Percentiles rank a stretch among this genome's conserved stretches.
Evolutionary conservation across 2,113 vertebrate species (phyloP).

Genomic region (Ariopsis seemanni): DNA sequence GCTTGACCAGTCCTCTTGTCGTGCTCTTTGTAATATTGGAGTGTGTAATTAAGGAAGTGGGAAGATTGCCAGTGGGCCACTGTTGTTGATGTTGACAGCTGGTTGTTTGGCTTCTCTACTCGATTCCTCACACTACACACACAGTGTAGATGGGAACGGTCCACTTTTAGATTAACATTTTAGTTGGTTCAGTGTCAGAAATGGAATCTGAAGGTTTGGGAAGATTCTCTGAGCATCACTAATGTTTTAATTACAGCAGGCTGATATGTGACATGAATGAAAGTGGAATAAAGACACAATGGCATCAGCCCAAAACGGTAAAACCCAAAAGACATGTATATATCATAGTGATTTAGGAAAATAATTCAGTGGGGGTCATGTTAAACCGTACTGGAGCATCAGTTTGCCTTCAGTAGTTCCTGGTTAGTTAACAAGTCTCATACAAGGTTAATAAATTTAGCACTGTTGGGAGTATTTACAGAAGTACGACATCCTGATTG

Average conservation of each 20-base stretch:
- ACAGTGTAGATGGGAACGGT: background rate
- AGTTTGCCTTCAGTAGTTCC: background rate
- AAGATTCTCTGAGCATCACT: background rate
- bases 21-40: background rate
- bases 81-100: background rate
- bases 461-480: background rate
- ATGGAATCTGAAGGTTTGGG: background rate
- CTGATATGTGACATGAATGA: background rate
- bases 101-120: background rate
- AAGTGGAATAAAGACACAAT: background rate
- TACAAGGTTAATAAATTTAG: no score
- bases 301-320: background rate
- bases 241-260: background rate
- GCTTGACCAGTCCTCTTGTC: background rate
- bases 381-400: background rate
- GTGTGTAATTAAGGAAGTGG: background rate
- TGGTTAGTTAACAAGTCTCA: no score
- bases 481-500: background rate
- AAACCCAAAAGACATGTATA: background rate
- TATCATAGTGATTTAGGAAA: background rate
- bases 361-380: background rate
- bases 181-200: background rate
- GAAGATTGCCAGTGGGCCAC: background rate
- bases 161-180: background rate
- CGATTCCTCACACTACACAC: background rate